Evolutionary conservation across 2,113 vertebrate species (phyloP), one percentile per base, ranked within the genome.

Genomic region (Naja naja): DNA sequence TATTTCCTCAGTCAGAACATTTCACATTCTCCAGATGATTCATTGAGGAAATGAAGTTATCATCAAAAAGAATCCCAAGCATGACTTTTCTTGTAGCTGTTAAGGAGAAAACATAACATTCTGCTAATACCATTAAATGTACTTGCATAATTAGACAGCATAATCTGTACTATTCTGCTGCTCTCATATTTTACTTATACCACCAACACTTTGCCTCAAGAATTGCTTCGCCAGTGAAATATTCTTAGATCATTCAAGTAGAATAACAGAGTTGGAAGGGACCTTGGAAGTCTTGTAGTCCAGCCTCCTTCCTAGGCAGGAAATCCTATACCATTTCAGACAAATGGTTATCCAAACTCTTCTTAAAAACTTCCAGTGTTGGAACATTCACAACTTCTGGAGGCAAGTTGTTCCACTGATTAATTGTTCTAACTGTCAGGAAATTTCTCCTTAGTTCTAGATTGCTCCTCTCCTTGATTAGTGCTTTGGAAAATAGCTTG

Each of bases 1-100:
- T 96, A 94, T 94, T 92, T 95, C 95, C 93, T 97, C 95, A 97
- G 92, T 96, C 94, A 96, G 95, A 95, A 96, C 64, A 56, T 95
- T 0, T 45, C 85, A 30, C 0, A 10, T 95, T 85, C 8, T 93
- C 85, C 93, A 95, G 85, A 90, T 9, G 3, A 93, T 58, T 55
- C 94, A 87, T 94, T 89, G 53, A 92, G 34, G 58, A 89, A 87
- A 34, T 49, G 27, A 90, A 58, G 49, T 5, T 69, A 87, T 69
- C 91, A 92, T 69, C 91, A 90, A 95, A n/a, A 39, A 60, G 90
- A 90, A 95, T 92, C 53, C 55, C 23, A 25, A 45, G 56, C 55
- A 64, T 94, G 89, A 93, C 60, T 86, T 81, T 93, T 94, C 95
- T 88, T 49, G 94, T 64, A 87, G 56, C 55, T 43, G 54, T 53